phyloP scores from a whole-genome alignment of 1,140 invertebrate genomes.

The Drosophila tani region DNA sequence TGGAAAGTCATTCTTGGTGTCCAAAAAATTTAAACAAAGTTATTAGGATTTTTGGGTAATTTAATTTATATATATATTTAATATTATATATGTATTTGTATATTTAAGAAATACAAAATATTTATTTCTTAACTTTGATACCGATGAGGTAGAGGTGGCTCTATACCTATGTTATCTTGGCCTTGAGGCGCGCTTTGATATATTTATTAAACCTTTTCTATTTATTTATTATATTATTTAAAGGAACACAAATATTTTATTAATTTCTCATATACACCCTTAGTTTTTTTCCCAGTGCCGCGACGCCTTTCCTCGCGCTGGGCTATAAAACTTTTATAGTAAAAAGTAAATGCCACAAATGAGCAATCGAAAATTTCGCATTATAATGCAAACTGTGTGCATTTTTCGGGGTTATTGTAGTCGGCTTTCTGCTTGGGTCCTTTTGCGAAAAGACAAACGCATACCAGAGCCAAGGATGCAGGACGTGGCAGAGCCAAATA shows the following conservation, averaged over 20 bases:
- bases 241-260: background rate
- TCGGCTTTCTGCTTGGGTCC: slow-evolving; percentile 45
- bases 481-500: slow-evolving; percentile 3
- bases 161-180: too few species aligned
- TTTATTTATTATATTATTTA: too few species aligned
- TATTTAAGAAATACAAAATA: too few species aligned
- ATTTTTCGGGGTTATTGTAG: slow-evolving; percentile 82
- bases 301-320: slow-evolving; percentile 27
- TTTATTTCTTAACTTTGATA: too few species aligned
- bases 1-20: too few species aligned
- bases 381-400: slow-evolving; percentile 84
- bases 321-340: slow-evolving; percentile 82
- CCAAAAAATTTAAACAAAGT: too few species aligned
- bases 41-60: too few species aligned
- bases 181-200: too few species aligned
- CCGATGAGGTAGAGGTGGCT: too few species aligned
- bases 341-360: slow-evolving; percentile 84
- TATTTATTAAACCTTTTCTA: background rate
- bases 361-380: slow-evolving; percentile 84
- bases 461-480: slow-evolving; percentile 54
- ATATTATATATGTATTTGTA: too few species aligned
- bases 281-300: background rate
- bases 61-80: too few species aligned
- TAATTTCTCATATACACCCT: background rate
- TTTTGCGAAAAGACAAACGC: slow-evolving; percentile 66